Evolutionary conservation across 1,140 invertebrate genomes (phyloP).

Genomic region (Solenopsis invicta): DNA sequence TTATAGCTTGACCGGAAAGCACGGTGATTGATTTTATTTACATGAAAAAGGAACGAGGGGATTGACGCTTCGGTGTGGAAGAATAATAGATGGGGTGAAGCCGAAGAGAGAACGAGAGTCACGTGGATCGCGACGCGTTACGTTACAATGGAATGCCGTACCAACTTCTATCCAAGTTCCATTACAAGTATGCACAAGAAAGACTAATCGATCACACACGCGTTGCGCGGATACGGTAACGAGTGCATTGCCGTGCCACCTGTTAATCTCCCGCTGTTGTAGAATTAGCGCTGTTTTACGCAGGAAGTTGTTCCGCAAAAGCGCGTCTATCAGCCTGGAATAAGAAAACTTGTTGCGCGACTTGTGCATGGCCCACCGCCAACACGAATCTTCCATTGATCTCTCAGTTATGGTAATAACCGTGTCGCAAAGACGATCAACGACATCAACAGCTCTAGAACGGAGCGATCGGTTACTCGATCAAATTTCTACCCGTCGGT

Average conservation of each 20-base stretch:
- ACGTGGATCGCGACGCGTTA: background rate
- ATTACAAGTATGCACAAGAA: background rate
- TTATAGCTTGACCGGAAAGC: background rate
- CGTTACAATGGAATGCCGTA: conserved; percentile 11
- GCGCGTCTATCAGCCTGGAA: conserved; percentile 72
- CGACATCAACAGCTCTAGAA: background rate
- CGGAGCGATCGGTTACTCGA: background rate
- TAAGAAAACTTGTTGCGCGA: conserved; percentile 86
- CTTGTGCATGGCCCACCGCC: conserved; percentile 80
- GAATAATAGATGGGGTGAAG: background rate
- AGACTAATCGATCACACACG: conserved; percentile 42
- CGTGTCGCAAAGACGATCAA: background rate
- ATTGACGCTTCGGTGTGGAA: no score
- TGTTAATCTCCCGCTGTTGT: conserved; percentile 75
- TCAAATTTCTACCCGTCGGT: background rate
- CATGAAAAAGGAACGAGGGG: background rate
- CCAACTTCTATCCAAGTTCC: background rate
- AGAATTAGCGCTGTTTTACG: conserved; percentile 79
- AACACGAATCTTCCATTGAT: conserved; percentile 69
- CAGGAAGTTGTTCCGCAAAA: background rate
- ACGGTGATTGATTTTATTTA: conserved; percentile 18
- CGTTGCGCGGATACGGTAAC: background rate
- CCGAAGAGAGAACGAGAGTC: background rate
- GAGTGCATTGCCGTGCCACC: conserved; percentile 68
- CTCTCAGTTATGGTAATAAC: conserved; percentile 40